Conservation (phyloP, 1,140 invertebrate species). For the Hirudo medicinalis region DNA sequence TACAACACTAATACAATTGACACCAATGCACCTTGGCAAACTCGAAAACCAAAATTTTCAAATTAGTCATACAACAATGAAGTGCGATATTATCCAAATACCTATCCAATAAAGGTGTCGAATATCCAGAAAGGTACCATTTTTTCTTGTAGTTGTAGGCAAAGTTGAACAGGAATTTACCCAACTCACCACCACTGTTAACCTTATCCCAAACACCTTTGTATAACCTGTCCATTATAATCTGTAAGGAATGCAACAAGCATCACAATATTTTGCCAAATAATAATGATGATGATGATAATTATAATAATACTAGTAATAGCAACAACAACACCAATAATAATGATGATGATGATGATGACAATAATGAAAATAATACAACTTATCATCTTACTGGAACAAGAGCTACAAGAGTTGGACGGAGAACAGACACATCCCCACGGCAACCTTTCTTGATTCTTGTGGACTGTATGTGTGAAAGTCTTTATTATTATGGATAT, state of each 20-base stretch:
- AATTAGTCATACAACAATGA: neutral
- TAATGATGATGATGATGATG: neutral
- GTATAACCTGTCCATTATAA: constrained; percentile 86
- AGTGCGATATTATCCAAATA: constrained; percentile 24
- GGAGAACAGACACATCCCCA: constrained; percentile 74
- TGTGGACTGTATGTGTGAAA: constrained; percentile 49
- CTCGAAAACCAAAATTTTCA: neutral
- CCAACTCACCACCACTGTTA: constrained; percentile 57
- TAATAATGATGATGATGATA: neutral
- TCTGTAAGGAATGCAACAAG: constrained; percentile 40
- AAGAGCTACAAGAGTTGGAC: constrained; percentile 84
- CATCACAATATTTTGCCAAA: neutral
- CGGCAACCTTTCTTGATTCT: constrained; percentile 75
- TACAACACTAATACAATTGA: neutral
- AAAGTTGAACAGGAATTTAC: constrained; percentile 66
- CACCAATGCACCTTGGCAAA: neutral
- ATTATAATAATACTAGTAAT: neutral
- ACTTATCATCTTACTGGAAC: constrained; percentile 60
- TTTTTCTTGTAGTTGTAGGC: constrained; percentile 77
- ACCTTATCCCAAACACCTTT: constrained; percentile 87
- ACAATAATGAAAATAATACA: neutral
- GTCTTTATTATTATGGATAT: too few relatives aligned
- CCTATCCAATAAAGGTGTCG: constrained; percentile 47
- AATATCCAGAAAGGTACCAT: constrained; percentile 41
- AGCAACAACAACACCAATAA: neutral